These are phyloP conservation scores for Drosophila ficusphila DNA, from an alignment of 1,140 invertebrate genomes.

Conservation along the genomic window DNA sequence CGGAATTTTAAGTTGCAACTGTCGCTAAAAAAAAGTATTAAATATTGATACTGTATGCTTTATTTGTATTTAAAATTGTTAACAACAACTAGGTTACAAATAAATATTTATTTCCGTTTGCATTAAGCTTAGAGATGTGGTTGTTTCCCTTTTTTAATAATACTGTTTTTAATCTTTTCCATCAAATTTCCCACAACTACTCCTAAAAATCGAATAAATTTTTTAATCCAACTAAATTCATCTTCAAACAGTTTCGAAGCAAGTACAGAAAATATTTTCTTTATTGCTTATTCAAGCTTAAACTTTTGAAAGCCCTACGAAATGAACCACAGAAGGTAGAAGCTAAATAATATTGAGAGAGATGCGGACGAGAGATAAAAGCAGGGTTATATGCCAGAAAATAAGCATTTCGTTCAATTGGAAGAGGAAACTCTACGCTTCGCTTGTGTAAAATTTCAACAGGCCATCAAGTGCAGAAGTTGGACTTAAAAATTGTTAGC, in stretches of 20 bases:
- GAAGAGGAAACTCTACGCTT: not conserved
- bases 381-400: not conserved
- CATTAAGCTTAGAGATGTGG: no score
- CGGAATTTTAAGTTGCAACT: not conserved
- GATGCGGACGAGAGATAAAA: not conserved
- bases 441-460: constrained; percentile 2
- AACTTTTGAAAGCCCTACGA: not conserved
- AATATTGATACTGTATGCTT: no score
- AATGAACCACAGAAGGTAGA: not conserved
- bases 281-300: not conserved
- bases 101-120: no score
- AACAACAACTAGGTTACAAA: no score
- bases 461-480: constrained; percentile 12
- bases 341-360: not conserved
- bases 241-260: not conserved
- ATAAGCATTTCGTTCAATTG: not conserved
- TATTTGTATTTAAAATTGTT: no score
- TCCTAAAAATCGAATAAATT: not conserved
- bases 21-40: not conserved
- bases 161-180: no score
- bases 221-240: not conserved
- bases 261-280: not conserved
- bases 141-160: no score
- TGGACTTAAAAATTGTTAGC: not conserved
- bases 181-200: not conserved